Evolutionary conservation across 2,888 invertebrate species (phyloP), one percentile per base, ranked within the genome.

Genomic region (Phalangium opilio): DNA sequence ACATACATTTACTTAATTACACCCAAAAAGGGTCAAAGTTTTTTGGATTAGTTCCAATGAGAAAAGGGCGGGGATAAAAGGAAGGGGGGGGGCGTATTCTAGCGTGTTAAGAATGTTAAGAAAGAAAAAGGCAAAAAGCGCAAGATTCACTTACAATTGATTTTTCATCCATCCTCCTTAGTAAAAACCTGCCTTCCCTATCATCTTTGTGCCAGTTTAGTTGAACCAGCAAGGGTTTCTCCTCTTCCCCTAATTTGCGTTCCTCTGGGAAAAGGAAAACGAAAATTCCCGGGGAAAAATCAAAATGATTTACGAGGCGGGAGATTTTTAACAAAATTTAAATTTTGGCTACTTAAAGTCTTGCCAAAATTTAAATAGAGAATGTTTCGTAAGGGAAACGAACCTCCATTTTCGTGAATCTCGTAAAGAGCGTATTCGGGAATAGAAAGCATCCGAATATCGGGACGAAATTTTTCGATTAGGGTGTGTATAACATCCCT

Each of bases 131-230:
- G 8, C 4, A 27, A 8, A 7, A 27, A 27, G 27, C 27, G 4
- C 8, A 27, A 27, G 38, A n/a, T 38, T 11, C 3, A 49, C 56
- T 52, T 51, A 59, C 59, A 47, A 55, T 55, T 62, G 83, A 84
- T 66, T 82, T 84, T 63, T 82, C 83, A 64, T 83, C 85, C 62
- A 85, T 80, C 67, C 86, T 81, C 65, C 87, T 81, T 49, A 98
- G 76, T 55, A 98, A 73, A 70, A 98, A 98, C 51, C 96, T 76
- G 21, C 98, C 98, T 70, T 98, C 98, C 45, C 95, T 74, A 67
- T 98, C 96, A 65, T 98, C 96, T 50, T 90, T 87, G 65, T 96
- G 95, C 98, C 98, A 98, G 72, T 93, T 95, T 48, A 98, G 76
- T 70, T 98, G 98, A 49, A 98, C 95, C 52, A 93, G 72, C 52